A percentile compares a stretch with the other conserved stretches of the same genome.
Conservation (phyloP, 2,113 vertebrate species). For the Lasiurus borealis region DNA sequence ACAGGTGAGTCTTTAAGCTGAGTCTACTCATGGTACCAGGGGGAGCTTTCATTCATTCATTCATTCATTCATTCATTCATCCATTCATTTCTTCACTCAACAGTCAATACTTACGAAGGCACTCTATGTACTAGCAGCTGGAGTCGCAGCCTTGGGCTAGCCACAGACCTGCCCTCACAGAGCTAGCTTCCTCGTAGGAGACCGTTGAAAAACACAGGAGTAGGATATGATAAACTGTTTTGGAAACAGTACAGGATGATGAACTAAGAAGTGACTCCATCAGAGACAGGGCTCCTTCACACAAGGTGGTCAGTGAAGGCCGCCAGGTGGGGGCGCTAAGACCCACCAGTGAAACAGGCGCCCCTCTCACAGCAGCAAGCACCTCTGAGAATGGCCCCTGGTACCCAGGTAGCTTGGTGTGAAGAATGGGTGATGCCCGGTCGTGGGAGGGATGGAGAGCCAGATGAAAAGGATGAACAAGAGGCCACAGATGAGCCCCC, state of each 20-base stretch:
- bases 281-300: background rate
- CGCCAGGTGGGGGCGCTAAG: background rate
- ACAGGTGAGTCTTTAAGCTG: background rate
- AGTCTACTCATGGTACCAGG: background rate
- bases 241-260: fast-evolving
- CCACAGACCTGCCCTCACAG: background rate
- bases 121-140: background rate
- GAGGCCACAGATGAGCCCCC: background rate
- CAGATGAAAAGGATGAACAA: background rate
- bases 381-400: background rate
- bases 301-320: background rate
- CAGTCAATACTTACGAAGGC: fast-evolving
- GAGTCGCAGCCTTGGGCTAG: background rate
- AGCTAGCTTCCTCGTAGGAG: background rate
- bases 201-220: background rate
- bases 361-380: fast-evolving
- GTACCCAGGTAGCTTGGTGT: background rate
- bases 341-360: background rate
- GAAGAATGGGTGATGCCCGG: background rate
- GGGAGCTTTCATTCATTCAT: background rate
- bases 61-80: background rate
- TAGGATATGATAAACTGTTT: background rate
- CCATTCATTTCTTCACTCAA: background rate
- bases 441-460: fast-evolving
- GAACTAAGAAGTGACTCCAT: background rate